Evolutionary conservation across 2,113 vertebrate species (phyloP).

Genomic region (Platycercus adscitus): DNA sequence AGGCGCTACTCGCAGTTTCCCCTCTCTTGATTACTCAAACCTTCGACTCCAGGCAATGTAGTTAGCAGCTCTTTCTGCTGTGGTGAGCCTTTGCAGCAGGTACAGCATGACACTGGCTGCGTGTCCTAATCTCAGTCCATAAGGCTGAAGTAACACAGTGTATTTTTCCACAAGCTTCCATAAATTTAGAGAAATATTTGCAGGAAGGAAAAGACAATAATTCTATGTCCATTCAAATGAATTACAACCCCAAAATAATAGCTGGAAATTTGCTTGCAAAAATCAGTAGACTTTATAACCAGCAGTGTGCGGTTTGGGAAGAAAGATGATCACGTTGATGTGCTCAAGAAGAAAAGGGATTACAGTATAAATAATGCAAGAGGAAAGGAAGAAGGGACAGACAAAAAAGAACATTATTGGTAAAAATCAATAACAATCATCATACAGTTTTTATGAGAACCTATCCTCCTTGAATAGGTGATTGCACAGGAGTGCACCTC

Average conservation of each 20-base stretch:
- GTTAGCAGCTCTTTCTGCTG: not conserved
- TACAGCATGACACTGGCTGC: not conserved
- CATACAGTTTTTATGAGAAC: not conserved
- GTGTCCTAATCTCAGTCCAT: not conserved
- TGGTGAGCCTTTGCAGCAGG: not conserved
- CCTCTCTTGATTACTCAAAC: not conserved
- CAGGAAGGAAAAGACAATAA: conserved; percentile 28
- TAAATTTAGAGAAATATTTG: conserved; percentile 18
- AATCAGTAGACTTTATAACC: conserved; percentile 22
- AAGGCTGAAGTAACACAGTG: not conserved
- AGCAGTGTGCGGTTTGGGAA: not conserved
- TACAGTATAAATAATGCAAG: conserved; percentile 16
- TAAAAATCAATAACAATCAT: not conserved
- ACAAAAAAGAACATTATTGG: conserved; percentile 3
- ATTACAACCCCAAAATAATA: conserved; percentile 7
- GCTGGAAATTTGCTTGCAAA: conserved; percentile 1
- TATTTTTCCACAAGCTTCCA: conserved; percentile 4
- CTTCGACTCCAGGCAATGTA: not conserved
- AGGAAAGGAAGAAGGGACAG: not conserved
- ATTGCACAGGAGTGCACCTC: not conserved
- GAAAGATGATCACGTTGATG: not conserved
- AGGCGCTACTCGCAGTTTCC: not conserved
- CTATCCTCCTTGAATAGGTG: not conserved
- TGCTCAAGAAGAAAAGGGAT: conserved; percentile 24
- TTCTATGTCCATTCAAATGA: not conserved